phyloP scores from a whole-genome alignment of 2,888 invertebrate genomes.

The Eupithecia tripunctaria region DNA sequence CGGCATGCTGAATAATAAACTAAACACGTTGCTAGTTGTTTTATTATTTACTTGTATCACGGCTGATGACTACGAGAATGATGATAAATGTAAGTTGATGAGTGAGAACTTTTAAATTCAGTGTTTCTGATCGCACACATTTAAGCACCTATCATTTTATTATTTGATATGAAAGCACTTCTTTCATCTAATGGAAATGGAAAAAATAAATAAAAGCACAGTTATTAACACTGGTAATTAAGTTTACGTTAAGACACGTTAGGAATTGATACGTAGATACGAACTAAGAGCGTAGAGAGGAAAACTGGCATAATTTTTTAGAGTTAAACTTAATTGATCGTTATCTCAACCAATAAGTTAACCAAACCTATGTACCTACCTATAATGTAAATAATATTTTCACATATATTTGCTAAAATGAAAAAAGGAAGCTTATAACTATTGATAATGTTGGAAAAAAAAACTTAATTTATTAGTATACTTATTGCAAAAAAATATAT shows the following conservation, averaged over 20 bases:
- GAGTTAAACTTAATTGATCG: neutral
- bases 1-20: constrained; percentile 52
- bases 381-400: too few relatives aligned
- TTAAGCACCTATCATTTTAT: neutral
- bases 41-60: constrained; percentile 54
- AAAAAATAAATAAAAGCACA: neutral
- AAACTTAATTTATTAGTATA: too few relatives aligned
- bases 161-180: neutral
- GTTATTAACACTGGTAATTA: neutral
- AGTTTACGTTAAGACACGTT: neutral
- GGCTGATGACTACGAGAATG: constrained; percentile 66
- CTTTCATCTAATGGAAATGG: neutral
- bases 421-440: too few relatives aligned
- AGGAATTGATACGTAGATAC: neutral
- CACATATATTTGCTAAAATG: too few relatives aligned
- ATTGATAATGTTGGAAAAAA: too few relatives aligned
- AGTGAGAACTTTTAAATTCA: neutral
- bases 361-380: neutral
- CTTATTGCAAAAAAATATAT: too few relatives aligned
- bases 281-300: too few relatives aligned
- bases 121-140: neutral
- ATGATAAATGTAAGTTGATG: constrained; percentile 66
- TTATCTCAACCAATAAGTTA: neutral
- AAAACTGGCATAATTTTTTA: neutral
- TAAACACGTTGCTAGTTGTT: constrained; percentile 47